Conservation (phyloP, 64 coral and sea anemone species). For the Acropora yongei region DNA sequence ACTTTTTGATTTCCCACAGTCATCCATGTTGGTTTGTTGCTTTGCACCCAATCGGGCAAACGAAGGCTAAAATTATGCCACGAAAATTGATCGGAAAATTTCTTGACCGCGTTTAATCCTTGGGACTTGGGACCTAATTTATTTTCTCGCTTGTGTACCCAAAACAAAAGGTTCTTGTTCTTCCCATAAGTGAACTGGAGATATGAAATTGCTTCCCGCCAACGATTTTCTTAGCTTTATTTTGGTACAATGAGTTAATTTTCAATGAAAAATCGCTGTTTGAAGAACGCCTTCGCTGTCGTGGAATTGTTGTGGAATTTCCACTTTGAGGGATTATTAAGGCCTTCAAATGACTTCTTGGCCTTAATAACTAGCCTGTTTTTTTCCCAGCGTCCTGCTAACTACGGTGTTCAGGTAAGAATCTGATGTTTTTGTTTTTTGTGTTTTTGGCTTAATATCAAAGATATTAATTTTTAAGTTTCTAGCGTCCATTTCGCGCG, state of each 20-base stretch:
- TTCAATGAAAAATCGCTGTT: conserved; percentile 46
- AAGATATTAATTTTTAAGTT: conserved; percentile 12
- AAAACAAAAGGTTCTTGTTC: conserved; percentile 41
- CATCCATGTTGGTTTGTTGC: too few species aligned
- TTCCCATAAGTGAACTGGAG: conserved; percentile 43
- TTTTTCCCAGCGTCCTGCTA: neutral
- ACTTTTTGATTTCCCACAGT: too few species aligned
- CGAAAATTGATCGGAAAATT: conserved; percentile 2
- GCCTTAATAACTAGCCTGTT: neutral
- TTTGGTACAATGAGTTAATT: conserved; percentile 1
- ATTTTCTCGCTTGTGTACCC: neutral
- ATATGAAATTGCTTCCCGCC: conserved; percentile 28
- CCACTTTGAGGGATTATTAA: conserved; percentile 1
- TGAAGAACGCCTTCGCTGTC: conserved; percentile 32
- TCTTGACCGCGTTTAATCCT: conserved; percentile 11
- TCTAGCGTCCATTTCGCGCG: neutral
- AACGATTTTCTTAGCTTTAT: conserved; percentile 51
- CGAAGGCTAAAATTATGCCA: neutral
- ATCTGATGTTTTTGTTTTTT: conserved; percentile 21
- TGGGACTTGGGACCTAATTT: conserved; percentile 21
- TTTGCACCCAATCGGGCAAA: neutral
- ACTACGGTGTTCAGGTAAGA: neutral
- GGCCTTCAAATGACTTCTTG: conserved; percentile 14
- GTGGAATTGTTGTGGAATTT: conserved; percentile 1
- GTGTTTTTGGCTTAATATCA: conserved; percentile 21